phyloP scores from a whole-genome alignment of 64 coral and sea anemone genomes.

The Hydrozoanthus tunicans region DNA sequence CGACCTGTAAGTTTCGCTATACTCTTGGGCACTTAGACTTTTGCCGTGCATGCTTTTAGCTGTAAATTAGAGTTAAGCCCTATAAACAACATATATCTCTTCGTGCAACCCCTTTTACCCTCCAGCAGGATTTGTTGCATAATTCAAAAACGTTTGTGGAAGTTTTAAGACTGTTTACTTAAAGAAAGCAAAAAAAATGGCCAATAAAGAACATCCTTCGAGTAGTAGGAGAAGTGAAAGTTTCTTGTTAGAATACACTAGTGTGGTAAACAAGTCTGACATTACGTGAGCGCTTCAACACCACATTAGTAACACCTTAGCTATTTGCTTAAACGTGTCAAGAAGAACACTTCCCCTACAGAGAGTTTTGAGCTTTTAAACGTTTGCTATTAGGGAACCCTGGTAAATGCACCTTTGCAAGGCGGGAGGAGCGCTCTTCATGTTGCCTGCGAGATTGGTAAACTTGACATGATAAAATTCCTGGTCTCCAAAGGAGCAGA shows the following conservation, averaged over 20 bases:
- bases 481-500: conserved; percentile 54
- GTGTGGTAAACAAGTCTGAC: too few relatives aligned
- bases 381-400: conserved; percentile 24
- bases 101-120: too few relatives aligned
- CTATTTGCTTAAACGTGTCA: neutral
- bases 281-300: neutral
- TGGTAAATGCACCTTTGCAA: conserved; percentile 14
- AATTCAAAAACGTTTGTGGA: too few relatives aligned
- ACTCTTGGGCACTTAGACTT: neutral
- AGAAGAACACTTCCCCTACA: neutral
- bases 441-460: conserved; percentile 41
- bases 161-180: too few relatives aligned
- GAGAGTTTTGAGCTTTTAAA: neutral
- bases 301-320: neutral
- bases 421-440: conserved; percentile 45
- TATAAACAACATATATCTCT: too few relatives aligned
- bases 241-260: too few relatives aligned
- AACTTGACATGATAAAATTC: conserved; percentile 24
- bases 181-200: too few relatives aligned
- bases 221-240: too few relatives aligned
- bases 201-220: too few relatives aligned
- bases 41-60: too few relatives aligned
- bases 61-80: too few relatives aligned
- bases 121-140: too few relatives aligned
- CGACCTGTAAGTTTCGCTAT: conserved; percentile 6